Percentiles rank a stretch among this genome's conserved stretches.
Conservation (phyloP, 2,888 invertebrate genomes). For the Dynastes hyllus region DNA sequence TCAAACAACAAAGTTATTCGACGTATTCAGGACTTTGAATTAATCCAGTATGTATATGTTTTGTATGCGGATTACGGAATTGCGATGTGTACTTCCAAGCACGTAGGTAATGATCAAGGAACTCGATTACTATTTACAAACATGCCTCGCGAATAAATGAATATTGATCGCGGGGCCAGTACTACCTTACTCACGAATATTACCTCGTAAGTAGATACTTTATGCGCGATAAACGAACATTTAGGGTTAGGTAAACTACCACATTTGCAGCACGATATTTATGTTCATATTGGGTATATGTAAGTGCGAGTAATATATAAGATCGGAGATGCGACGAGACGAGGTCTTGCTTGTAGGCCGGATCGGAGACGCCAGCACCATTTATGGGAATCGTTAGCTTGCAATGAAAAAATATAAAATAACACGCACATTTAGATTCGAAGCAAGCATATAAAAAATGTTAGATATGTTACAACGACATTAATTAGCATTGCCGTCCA, state of each 20-base stretch:
- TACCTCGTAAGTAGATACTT: not conserved
- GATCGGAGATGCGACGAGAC: constrained; percentile 9
- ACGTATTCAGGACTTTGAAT: too few relatives aligned
- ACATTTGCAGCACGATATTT: not conserved
- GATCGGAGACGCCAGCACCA: constrained; percentile 36
- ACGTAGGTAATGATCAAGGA: constrained; percentile 1
- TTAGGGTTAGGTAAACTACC: constrained; percentile 3
- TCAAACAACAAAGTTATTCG: too few relatives aligned
- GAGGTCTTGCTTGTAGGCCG: constrained; percentile 9
- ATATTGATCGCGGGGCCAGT: not conserved
- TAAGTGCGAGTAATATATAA: not conserved
- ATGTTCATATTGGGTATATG: constrained; percentile 12
- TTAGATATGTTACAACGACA: constrained; percentile 10
- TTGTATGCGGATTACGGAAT: too few relatives aligned
- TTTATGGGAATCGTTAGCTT: constrained; percentile 39
- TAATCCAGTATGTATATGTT: too few relatives aligned
- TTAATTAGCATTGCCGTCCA: constrained; percentile 12
- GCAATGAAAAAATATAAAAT: constrained; percentile 26
- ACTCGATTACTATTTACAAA: constrained; percentile 2
- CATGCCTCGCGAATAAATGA: constrained; percentile 17
- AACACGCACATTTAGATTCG: constrained; percentile 4
- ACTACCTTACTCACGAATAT: not conserved
- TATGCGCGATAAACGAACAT: not conserved
- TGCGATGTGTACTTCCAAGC: not conserved
- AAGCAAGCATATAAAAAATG: constrained; percentile 5